Conservation (phyloP, 2,797 vertebrate species). For the Lagodon rhomboides region DNA sequence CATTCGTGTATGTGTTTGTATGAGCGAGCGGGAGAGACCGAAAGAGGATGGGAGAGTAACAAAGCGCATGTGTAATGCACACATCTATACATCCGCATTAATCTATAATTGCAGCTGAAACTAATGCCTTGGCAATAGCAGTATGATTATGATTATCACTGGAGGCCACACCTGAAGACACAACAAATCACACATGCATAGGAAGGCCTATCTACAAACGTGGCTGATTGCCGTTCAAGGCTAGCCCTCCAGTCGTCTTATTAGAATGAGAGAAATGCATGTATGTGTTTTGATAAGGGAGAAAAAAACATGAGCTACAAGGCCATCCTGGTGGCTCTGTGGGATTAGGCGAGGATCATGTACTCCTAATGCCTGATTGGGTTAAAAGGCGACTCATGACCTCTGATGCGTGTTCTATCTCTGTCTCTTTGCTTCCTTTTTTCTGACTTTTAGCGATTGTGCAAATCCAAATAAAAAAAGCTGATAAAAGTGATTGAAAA, state of each 20-base stretch:
- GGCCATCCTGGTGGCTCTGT: slow-evolving; percentile 64
- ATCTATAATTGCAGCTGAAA: slow-evolving; percentile 76
- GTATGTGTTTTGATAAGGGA: slow-evolving; percentile 72
- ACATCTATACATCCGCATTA: slow-evolving; percentile 74
- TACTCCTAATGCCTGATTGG: slow-evolving; percentile 50
- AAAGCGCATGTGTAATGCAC: slow-evolving; percentile 51
- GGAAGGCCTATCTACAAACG: slow-evolving; percentile 58
- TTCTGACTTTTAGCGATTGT: slow-evolving; percentile 29
- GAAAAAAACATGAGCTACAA: slow-evolving; percentile 56
- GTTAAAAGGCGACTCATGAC: slow-evolving; percentile 66
- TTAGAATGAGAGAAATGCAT: slow-evolving; percentile 70
- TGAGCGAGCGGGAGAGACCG: background rate
- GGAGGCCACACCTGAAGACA: slow-evolving; percentile 77
- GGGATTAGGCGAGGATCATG: slow-evolving; percentile 62
- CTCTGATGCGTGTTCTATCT: slow-evolving; percentile 51
- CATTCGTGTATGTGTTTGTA: slow-evolving; percentile 33
- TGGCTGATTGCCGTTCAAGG: slow-evolving; percentile 74
- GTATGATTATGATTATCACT: slow-evolving; percentile 78
- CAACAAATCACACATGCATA: slow-evolving; percentile 76
- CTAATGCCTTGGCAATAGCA: slow-evolving; percentile 63
- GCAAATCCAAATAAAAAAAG: slow-evolving; percentile 46
- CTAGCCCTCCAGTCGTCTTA: slow-evolving; percentile 65
- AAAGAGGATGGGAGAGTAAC: slow-evolving; percentile 10
- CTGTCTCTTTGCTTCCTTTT: background rate
- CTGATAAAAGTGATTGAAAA: slow-evolving; percentile 42